Evolutionary conservation across 2,888 invertebrate species (phyloP).

Genomic region (Thymelicus sylvestris): DNA sequence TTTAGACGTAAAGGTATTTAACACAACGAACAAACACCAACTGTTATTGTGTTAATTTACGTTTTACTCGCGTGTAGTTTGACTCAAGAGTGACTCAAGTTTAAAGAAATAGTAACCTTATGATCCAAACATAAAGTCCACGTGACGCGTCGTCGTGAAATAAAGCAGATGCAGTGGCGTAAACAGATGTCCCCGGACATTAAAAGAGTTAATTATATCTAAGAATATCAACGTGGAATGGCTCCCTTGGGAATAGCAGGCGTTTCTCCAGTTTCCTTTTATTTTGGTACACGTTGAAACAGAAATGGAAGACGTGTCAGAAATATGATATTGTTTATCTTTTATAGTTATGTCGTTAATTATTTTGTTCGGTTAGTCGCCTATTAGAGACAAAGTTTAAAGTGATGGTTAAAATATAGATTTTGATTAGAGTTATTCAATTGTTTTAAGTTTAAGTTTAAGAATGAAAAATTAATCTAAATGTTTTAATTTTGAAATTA

Average conservation of each 20-base stretch:
- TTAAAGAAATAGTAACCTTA: slow-evolving; percentile 25
- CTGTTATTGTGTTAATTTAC: neutral
- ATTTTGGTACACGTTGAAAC: slow-evolving; percentile 30
- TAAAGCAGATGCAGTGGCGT: slow-evolving; percentile 42
- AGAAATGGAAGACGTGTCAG: slow-evolving; percentile 17
- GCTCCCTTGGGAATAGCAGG: slow-evolving; percentile 70
- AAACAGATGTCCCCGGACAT: slow-evolving; percentile 77
- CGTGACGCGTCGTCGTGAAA: neutral
- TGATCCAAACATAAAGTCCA: slow-evolving; percentile 3
- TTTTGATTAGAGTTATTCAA: no score
- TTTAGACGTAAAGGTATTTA: neutral
- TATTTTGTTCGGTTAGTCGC: no score
- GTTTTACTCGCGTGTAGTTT: neutral
- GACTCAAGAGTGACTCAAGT: neutral
- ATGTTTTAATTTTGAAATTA: no score
- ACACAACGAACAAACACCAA: slow-evolving; percentile 1
- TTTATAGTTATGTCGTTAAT: slow-evolving; percentile 5
- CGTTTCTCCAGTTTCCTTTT: slow-evolving; percentile 55
- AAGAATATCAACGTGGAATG: slow-evolving; percentile 72
- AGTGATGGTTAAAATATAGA: no score
- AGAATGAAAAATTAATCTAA: no score
- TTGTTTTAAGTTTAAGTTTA: no score
- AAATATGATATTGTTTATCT: slow-evolving; percentile 28
- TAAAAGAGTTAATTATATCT: slow-evolving; percentile 80
- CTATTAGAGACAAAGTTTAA: no score